Evolutionary conservation across 1,140 invertebrate species (phyloP), one percentile per base, ranked within the genome.

Genomic region (Drosophila simulans): DNA sequence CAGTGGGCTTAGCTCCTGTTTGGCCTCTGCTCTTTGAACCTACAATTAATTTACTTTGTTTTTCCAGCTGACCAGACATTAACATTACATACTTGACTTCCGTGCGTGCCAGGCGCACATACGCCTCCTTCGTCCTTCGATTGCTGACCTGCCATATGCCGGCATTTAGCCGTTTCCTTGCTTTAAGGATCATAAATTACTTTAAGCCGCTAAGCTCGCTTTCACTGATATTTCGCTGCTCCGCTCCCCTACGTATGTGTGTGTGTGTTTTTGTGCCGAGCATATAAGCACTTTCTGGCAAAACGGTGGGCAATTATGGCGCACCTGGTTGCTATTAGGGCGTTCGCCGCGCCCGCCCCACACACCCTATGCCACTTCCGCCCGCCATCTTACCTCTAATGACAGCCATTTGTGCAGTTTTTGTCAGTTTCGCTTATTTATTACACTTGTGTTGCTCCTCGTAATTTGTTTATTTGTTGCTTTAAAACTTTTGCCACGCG

Each of bases 41-140:
- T 84, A 80, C 84, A 89, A 89, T 89, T 89, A 89, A 89, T 89
- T 89, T 89, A 89, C 84, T 89, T 89, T 89, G 84, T 89, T 89
- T 88, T 89, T 89, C 84, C 84, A 89, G 84, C 88, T 89, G 84
- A 89, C 84, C 84, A 89, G 84, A 89, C 80, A 89, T 89, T 89
- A 89, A 89, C 84, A 89, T 89, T 89, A 89, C 84, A 84, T 90
- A 84, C 84, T 89, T 90, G 84, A 89, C 84, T 89, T 89, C 80
- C 85, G 85, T 89, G 80, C 84, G 77, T 88, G 84, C 80, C 70
- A 45, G 31, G 27, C 58, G 54, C 35, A 49, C 20, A 22, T 43
- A 39, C 54, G 25, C 54, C 22, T 60, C 45, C 45, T 40, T 56
- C 34, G 53, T 49, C 35, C 65, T 73, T 79, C 83, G 84, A 88